Conservation (phyloP, 1,140 invertebrate genomes). For the Halyomorpha halys region DNA sequence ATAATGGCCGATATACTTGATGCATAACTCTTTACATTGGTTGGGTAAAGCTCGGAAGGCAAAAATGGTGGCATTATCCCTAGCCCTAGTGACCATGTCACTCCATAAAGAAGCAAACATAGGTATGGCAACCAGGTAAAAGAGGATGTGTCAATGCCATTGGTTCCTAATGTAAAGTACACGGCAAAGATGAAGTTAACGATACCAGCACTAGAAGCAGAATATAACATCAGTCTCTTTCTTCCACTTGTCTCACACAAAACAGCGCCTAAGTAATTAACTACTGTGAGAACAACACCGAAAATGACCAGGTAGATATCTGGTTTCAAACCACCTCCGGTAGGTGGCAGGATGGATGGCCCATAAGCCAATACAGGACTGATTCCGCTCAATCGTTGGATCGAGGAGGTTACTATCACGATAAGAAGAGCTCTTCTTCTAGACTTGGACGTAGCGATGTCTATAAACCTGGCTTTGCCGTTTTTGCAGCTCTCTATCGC, state of each 20-base stretch:
- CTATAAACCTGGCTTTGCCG: constrained; percentile 26
- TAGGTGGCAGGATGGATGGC: constrained; percentile 32
- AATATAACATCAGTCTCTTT: constrained; percentile 43
- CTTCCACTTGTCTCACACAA: constrained; percentile 41
- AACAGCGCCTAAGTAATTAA: constrained; percentile 38
- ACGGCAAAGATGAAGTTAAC: constrained; percentile 25
- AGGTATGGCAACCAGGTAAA: constrained; percentile 30
- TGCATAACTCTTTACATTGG: constrained; percentile 32
- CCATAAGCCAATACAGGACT: constrained; percentile 31
- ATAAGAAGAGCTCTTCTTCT: constrained; percentile 30
- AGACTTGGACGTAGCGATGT: constrained; percentile 25
- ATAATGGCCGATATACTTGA: constrained; percentile 30
- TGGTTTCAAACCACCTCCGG: constrained; percentile 21
- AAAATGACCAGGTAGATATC: constrained; percentile 28
- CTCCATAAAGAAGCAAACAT: constrained; percentile 27
- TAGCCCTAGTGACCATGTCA: constrained; percentile 31
- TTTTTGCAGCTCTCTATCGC: constrained; percentile 25
- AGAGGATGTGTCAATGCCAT: background rate
- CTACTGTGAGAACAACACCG: constrained; percentile 33
- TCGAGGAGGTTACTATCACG: constrained; percentile 24
- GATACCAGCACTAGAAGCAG: constrained; percentile 30
- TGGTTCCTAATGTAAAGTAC: constrained; percentile 30
- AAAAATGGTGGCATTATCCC: constrained; percentile 32
- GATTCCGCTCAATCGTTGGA: constrained; percentile 30
- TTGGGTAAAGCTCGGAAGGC: constrained; percentile 32